Evolutionary conservation across 2,113 vertebrate genomes (phyloP).

Genomic region (Notothenia coriiceps): DNA sequence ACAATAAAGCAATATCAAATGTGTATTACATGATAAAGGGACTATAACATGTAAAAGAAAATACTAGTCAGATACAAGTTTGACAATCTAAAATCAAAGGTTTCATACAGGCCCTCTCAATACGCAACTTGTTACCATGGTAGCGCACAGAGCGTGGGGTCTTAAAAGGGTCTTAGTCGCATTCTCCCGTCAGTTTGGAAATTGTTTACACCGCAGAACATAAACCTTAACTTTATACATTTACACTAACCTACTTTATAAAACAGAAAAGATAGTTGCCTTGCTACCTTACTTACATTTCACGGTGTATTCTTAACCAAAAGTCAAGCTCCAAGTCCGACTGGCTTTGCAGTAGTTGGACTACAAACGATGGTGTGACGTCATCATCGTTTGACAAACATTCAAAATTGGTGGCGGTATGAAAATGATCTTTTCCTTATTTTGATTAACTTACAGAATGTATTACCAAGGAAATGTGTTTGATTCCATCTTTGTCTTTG

Average conservation of each 20-base stretch:
- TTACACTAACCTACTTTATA: background rate
- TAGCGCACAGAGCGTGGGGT: slow-evolving; percentile 31
- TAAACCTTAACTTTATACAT: background rate
- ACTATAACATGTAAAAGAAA: accelerated
- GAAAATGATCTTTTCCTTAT: background rate
- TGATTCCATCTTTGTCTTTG: background rate
- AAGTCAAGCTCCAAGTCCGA: background rate
- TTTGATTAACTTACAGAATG: background rate
- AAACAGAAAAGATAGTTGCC: background rate
- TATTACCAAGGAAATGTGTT: background rate
- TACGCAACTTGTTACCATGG: slow-evolving; percentile 51
- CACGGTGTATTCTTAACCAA: background rate
- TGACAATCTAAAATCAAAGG: accelerated
- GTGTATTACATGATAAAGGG: accelerated
- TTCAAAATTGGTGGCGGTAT: slow-evolving; percentile 70
- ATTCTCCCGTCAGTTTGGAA: background rate
- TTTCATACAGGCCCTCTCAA: slow-evolving; percentile 13
- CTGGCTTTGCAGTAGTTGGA: background rate
- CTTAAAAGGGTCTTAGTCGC: slow-evolving; percentile 43
- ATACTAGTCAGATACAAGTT: too few relatives aligned
- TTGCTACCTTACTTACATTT: background rate
- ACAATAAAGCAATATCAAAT: accelerated
- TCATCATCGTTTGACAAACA: slow-evolving; percentile 12
- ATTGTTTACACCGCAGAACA: background rate
- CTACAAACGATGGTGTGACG: slow-evolving; percentile 48